Conservation (phyloP, 2,888 invertebrate species). For the Sminthurides aquaticus region DNA sequence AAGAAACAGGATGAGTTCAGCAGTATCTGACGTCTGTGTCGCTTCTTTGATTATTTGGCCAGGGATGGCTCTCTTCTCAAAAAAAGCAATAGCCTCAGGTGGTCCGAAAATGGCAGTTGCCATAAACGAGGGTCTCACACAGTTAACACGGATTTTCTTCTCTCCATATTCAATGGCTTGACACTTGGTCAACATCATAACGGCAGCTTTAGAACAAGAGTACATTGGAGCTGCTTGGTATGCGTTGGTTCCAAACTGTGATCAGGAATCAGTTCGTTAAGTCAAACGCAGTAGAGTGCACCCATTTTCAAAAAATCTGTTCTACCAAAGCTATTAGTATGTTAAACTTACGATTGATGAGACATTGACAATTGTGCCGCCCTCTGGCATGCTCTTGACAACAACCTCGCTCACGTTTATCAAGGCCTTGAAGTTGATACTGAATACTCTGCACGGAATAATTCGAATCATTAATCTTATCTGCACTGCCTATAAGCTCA, state of each 20-base stretch:
- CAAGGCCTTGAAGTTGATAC: slow-evolving; percentile 9
- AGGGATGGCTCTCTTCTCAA: not conserved
- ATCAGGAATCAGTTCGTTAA: too few species aligned
- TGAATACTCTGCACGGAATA: slow-evolving; percentile 1
- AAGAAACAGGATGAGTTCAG: slow-evolving; percentile 9
- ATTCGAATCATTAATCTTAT: too few species aligned
- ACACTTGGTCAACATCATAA: slow-evolving; percentile 16
- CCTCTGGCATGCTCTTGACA: slow-evolving; percentile 4
- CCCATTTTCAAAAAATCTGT: too few species aligned
- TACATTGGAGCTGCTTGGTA: not conserved
- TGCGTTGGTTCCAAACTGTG: slow-evolving; percentile 1
- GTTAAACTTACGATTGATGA: slow-evolving; percentile 3
- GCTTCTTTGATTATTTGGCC: slow-evolving; percentile 8
- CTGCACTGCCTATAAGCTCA: too few species aligned
- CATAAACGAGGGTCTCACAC: slow-evolving; percentile 14
- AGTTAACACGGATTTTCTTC: slow-evolving; percentile 16
- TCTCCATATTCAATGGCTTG: slow-evolving; percentile 10
- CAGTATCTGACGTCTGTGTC: slow-evolving; percentile 3
- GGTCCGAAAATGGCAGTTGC: slow-evolving; percentile 2
- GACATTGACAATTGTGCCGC: slow-evolving; percentile 13
- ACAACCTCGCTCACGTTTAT: slow-evolving; percentile 7
- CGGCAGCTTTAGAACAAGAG: slow-evolving; percentile 14
- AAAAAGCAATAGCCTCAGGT: not conserved
- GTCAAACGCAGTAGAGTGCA: too few species aligned
- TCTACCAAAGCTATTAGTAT: too few species aligned